Conservation (phyloP, 2,888 invertebrate species). For the Coleophora flavipennella region DNA sequence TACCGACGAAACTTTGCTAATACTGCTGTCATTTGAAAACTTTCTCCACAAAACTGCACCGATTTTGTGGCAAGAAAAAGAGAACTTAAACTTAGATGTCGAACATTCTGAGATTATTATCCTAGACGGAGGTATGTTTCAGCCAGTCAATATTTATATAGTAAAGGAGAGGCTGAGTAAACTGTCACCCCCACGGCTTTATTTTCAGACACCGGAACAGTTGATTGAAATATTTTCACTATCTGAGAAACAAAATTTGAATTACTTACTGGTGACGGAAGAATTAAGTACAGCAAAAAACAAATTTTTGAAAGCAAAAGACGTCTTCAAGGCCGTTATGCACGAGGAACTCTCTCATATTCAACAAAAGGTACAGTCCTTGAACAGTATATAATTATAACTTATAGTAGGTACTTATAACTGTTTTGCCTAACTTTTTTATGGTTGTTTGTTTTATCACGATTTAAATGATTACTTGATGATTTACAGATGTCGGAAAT, state of each 20-base stretch:
- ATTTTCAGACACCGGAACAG: constrained; percentile 52
- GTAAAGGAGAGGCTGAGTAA: constrained; percentile 32
- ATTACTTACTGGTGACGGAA: constrained; percentile 57
- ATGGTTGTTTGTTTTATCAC: too few relatives aligned
- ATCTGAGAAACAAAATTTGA: constrained; percentile 58
- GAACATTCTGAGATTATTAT: constrained; percentile 39
- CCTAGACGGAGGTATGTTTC: constrained; percentile 44
- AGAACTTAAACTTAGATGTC: constrained; percentile 34
- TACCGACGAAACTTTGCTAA: constrained; percentile 52
- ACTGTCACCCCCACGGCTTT: constrained; percentile 44
- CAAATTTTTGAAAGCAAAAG: constrained; percentile 45
- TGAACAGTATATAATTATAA: too few relatives aligned
- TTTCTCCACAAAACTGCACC: constrained; percentile 57
- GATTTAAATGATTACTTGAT: neutral
- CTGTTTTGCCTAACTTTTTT: too few relatives aligned
- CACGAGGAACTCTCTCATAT: constrained; percentile 41
- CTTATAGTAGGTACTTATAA: too few relatives aligned
- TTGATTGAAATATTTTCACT: constrained; percentile 42
- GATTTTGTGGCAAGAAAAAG: constrained; percentile 50
- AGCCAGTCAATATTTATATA: constrained; percentile 31
- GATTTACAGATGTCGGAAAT: constrained; percentile 42
- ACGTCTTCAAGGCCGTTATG: constrained; percentile 35
- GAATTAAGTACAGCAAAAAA: constrained; percentile 51
- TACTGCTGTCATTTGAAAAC: constrained; percentile 55
- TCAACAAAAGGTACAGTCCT: constrained; percentile 42